phyloP scores from a whole-genome alignment of 64 coral and sea anemone genomes.

The Catalaphyllia jardinei region DNA sequence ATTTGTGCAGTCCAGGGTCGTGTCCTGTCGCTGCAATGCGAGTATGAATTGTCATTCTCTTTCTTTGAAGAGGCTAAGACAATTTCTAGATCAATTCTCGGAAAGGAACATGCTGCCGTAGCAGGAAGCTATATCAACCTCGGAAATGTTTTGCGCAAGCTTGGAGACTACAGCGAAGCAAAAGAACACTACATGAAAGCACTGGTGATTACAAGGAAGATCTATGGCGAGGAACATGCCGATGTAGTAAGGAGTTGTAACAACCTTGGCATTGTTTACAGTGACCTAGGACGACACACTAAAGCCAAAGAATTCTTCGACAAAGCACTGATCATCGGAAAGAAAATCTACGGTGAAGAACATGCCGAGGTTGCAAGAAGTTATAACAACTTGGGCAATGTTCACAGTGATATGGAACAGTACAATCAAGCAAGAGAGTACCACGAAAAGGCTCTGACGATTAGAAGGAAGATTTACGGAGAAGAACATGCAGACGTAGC shows the following conservation, averaged over 20 bases:
- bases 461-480: not conserved
- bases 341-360: not conserved
- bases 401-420: not conserved
- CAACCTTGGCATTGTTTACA: not conserved
- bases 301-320: constrained; percentile 1
- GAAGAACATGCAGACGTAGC: not conserved
- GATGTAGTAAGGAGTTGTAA: not conserved
- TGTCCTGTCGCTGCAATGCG: not conserved
- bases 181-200: constrained; percentile 9
- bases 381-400: not conserved
- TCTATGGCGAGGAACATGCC: not conserved
- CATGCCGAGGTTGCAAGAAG: not conserved
- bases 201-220: constrained; percentile 7
- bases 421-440: constrained; percentile 7
- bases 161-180: not conserved
- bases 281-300: not conserved
- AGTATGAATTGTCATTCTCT: not conserved
- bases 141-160: not conserved
- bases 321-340: not conserved
- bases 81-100: not conserved
- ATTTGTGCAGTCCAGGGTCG: not conserved
- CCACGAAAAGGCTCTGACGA: not conserved
- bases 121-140: not conserved
- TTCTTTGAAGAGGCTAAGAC: not conserved
- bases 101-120: not conserved